Conservation (phyloP, 64 coral and sea anemone species). For the Dendrophyllia cribrosa region DNA sequence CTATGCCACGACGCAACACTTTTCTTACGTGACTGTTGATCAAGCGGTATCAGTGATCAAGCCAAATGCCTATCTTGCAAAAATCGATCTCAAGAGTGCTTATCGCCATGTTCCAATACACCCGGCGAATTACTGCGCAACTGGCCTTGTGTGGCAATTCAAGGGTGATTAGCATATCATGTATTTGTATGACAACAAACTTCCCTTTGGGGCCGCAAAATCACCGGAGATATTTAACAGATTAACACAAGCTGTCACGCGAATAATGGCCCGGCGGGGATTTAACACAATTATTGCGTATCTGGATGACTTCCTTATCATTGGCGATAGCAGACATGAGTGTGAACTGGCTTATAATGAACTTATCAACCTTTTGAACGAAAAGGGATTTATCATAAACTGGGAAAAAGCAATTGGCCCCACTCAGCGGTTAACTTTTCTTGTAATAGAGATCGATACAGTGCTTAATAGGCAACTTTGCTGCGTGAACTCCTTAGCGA, state of each 20-base stretch:
- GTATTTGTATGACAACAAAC: conserved; percentile 65
- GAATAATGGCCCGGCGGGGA: conserved; percentile 47
- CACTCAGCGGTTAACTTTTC: conserved; percentile 49
- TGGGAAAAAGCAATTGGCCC: conserved; percentile 39
- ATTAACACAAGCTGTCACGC: conserved; percentile 67
- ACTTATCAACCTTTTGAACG: conserved; percentile 44
- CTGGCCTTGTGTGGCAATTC: not conserved
- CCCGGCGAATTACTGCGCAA: not conserved
- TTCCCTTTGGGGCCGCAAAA: conserved; percentile 67
- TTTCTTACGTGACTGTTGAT: no score
- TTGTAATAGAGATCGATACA: conserved; percentile 70
- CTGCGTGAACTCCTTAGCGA: conserved; percentile 21
- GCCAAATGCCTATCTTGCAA: no score
- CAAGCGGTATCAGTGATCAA: no score
- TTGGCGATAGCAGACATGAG: conserved; percentile 43
- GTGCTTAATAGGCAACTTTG: conserved; percentile 1
- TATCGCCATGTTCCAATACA: no score
- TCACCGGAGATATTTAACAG: conserved; percentile 63
- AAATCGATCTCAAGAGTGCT: no score
- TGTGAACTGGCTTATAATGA: conserved; percentile 39
- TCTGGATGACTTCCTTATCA: conserved; percentile 71
- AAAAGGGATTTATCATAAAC: conserved; percentile 37
- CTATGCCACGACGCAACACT: no score
- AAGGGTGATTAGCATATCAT: conserved; percentile 10
- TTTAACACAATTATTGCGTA: conserved; percentile 46